phyloP scores from a whole-genome alignment of 2,888 invertebrate genomes.

The Pyrgus malvae region DNA sequence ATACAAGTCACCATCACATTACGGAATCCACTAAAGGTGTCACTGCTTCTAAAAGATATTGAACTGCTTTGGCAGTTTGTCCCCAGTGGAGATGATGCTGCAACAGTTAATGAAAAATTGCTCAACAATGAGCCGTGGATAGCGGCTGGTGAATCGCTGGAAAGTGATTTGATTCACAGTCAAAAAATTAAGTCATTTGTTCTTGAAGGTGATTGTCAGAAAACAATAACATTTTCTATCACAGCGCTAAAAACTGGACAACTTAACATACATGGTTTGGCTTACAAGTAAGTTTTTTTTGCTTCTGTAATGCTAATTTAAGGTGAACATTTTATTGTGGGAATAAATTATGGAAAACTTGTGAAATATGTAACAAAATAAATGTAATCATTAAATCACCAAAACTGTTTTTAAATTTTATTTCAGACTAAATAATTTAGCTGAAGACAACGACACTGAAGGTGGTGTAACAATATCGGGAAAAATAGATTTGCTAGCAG shows the following conservation, averaged over 20 bases:
- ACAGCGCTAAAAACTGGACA: conserved; percentile 89
- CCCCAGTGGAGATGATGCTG: conserved; percentile 45
- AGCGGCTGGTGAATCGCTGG: conserved; percentile 51
- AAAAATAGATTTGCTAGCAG: conserved; percentile 78
- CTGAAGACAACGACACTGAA: conserved; percentile 57
- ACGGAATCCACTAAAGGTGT: conserved; percentile 88
- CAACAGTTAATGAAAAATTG: conserved; percentile 39
- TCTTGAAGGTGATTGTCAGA: conserved; percentile 82
- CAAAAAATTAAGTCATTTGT: conserved; percentile 79
- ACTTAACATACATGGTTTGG: conserved; percentile 87
- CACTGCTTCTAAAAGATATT: conserved; percentile 86
- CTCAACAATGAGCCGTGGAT: conserved; percentile 61
- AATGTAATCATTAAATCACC: no score
- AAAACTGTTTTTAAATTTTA: no score
- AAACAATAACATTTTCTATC: conserved; percentile 85
- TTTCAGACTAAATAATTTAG: conserved; percentile 61
- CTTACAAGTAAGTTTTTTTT: conserved; percentile 78
- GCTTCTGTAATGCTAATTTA: no score
- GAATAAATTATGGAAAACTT: no score
- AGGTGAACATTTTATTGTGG: no score
- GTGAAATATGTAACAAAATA: no score
- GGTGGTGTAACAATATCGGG: conserved; percentile 79
- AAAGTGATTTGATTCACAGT: conserved; percentile 76
- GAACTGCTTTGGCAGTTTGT: conserved; percentile 87
- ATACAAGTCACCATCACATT: conserved; percentile 90